Percentiles rank a stretch among this genome's conserved stretches.
These are phyloP conservation scores for Acanthurus lineatus DNA, from an alignment of 2,797 vertebrate genomes.

Conservation along the genomic window DNA sequence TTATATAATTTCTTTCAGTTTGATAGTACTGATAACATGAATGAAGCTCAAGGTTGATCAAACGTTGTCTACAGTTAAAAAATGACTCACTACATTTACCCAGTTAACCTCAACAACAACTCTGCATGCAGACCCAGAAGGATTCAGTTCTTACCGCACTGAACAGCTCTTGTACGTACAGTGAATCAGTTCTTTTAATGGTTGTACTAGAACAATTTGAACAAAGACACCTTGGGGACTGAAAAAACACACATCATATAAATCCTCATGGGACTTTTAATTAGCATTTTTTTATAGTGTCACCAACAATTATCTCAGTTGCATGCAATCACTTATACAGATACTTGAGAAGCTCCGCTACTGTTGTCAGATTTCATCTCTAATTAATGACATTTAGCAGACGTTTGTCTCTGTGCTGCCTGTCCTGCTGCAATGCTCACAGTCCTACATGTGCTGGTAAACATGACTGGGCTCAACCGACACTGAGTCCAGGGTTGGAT, in stretches of 20 bases:
- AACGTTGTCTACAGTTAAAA: slow-evolving; percentile 2
- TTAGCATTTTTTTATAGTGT: slow-evolving; percentile 9
- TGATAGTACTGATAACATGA: neutral
- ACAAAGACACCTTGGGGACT: slow-evolving; percentile 1
- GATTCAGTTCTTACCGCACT: neutral
- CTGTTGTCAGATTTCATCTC: slow-evolving; percentile 29
- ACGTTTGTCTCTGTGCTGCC: slow-evolving; percentile 9
- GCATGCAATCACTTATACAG: slow-evolving; percentile 4
- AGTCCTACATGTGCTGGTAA: slow-evolving; percentile 1
- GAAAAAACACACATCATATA: slow-evolving; percentile 10
- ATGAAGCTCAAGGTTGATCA: slow-evolving; percentile 1
- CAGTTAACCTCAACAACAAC: neutral
- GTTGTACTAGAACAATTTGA: neutral
- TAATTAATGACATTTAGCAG: slow-evolving; percentile 36
- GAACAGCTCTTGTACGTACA: neutral
- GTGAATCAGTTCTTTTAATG: neutral
- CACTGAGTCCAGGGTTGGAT: slow-evolving; percentile 24
- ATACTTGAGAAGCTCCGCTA: neutral
- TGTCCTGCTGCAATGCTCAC: slow-evolving; percentile 1
- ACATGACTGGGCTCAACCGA: neutral
- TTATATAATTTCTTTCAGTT: neutral
- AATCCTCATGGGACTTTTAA: neutral
- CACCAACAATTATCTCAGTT: slow-evolving; percentile 1
- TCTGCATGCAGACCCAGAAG: slow-evolving; percentile 5
- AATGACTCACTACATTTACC: slow-evolving; percentile 9